Percentiles rank a stretch among this genome's conserved stretches.
These are phyloP conservation scores for Lordiphosa clarofinis DNA, from an alignment of 1,140 invertebrate genomes.

Conservation along the genomic window DNA sequence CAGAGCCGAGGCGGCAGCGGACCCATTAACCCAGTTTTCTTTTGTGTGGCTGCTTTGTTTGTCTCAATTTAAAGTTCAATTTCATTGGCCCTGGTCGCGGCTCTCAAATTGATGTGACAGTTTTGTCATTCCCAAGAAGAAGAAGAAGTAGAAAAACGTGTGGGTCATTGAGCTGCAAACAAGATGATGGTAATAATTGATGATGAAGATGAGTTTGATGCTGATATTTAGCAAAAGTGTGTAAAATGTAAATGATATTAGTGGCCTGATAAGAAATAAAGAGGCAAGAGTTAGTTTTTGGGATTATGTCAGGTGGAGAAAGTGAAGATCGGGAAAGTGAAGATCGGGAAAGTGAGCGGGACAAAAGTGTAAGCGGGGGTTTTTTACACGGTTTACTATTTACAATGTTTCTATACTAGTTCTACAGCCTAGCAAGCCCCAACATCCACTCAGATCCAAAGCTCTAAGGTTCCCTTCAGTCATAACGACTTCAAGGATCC, in stretches of 20 bases:
- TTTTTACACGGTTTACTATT: too few species aligned
- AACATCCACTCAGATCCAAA: too few species aligned
- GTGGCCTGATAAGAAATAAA: background rate
- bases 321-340: too few species aligned
- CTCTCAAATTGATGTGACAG: conserved; percentile 70
- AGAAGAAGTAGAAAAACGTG: conserved; percentile 43
- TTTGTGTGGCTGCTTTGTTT: conserved; percentile 51
- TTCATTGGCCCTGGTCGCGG: conserved; percentile 71
- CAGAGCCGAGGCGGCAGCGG: conserved; percentile 22
- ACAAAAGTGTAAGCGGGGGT: too few species aligned
- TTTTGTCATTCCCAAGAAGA: conserved; percentile 9
- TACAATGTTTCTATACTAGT: too few species aligned
- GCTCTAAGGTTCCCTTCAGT: too few species aligned
- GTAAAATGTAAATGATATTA: background rate
- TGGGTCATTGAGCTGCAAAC: conserved; percentile 64
- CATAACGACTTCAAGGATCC: too few species aligned
- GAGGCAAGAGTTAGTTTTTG: background rate
- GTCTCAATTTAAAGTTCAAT: conserved; percentile 77
- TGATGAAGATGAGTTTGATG: background rate
- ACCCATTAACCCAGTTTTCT: conserved; percentile 73
- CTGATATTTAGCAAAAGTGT: conserved; percentile 1
- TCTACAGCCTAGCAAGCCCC: too few species aligned
- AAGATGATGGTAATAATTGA: conserved; percentile 3
- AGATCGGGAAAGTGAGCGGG: background rate
- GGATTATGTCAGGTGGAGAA: conserved; percentile 12